Evolutionary conservation across 2,888 invertebrate species (phyloP), one percentile per base, ranked within the genome.

Genomic region (Strigamia crassipes): DNA sequence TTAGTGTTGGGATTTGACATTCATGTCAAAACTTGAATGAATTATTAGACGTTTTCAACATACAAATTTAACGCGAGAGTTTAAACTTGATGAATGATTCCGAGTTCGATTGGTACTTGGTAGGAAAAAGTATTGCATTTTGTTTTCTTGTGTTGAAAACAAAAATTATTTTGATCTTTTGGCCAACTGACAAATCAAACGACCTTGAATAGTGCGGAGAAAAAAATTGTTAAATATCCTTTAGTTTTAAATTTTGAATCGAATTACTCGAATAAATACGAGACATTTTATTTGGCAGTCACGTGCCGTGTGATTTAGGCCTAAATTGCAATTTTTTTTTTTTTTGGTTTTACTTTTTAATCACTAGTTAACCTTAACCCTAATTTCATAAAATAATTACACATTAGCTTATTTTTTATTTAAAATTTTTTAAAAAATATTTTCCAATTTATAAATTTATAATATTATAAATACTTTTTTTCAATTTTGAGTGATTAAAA

Each of bases 331-430:
- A 21, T 56, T 56, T 18, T 56, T 56, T 18, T 18, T 56, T 21
- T 56, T 2, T n/a, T n/a, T n/a, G n/a, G n/a, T n/a, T 38, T 38
- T 38, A 6, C 10, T 38, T 6, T 38, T 38, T 38, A 18, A 18
- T 56, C 9, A 18, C 56, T 56, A 56, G 56, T 56, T 56, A 56
- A 56, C 56, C 56, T 56, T 56, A 56, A 56, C 56, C 56, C 56
- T 56, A 56, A 56, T 56, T 56, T 56, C 56, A 56, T 56, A 9
- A 9, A 56, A 56, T 56, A 56, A 56, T 56, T 21, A 56, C 56
- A 56, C 6, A 46, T n/a, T 56, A 27, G 5, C 15, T 56, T 56
- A 56, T 56, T 56, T 56, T 21, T 21, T n/a, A 18, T n/a, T n/a
- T n/a, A n/a, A n/a, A n/a, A n/a, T 18, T 56, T 56, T 51, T 6